Percentiles rank a stretch among this genome's conserved stretches.
Evolutionary conservation across 2,888 invertebrate species (phyloP).

Genomic region (Omphaloscelis lunosa): DNA sequence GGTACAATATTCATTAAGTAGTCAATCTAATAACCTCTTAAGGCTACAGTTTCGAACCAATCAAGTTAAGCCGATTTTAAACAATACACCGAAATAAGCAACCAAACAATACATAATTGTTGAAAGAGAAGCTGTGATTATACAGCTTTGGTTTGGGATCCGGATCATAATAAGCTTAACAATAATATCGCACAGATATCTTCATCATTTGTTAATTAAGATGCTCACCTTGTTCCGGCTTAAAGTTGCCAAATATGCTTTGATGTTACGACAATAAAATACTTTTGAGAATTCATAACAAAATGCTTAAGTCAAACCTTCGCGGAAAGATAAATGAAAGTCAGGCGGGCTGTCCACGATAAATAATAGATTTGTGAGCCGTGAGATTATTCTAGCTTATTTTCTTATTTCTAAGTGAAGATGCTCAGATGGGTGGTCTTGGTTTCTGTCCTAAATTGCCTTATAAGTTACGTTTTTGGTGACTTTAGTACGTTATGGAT

Average conservation of each 20-base stretch:
- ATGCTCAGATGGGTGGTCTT: slow-evolving; percentile 44
- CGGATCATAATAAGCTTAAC: slow-evolving; percentile 65
- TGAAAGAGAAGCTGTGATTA: slow-evolving; percentile 61
- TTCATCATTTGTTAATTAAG: slow-evolving; percentile 61
- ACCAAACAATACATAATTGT: slow-evolving; percentile 60
- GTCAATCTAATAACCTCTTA: slow-evolving; percentile 42
- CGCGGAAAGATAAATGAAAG: slow-evolving; percentile 46
- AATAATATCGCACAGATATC: slow-evolving; percentile 60
- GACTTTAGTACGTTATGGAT: slow-evolving; percentile 44
- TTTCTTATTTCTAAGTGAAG: slow-evolving; percentile 51
- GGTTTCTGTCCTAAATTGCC: slow-evolving; percentile 60
- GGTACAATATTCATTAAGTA: slow-evolving; percentile 17
- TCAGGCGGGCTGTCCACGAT: slow-evolving; percentile 28
- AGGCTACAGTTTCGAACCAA: slow-evolving; percentile 57
- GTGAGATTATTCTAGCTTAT: slow-evolving; percentile 58
- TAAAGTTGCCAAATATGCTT: slow-evolving; percentile 32
- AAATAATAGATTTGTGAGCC: slow-evolving; percentile 63
- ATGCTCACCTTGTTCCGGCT: slow-evolving; percentile 45
- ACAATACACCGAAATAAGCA: slow-evolving; percentile 58
- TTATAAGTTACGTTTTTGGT: slow-evolving; percentile 59
- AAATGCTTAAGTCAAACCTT: slow-evolving; percentile 30
- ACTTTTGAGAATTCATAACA: slow-evolving; percentile 35
- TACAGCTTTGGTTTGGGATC: slow-evolving; percentile 57
- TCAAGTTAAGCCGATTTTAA: slow-evolving; percentile 63
- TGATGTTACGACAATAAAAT: slow-evolving; percentile 26